These are phyloP conservation scores for Galago senegalensis DNA, from an alignment of 2,797 vertebrate species.

Conservation along the genomic window DNA sequence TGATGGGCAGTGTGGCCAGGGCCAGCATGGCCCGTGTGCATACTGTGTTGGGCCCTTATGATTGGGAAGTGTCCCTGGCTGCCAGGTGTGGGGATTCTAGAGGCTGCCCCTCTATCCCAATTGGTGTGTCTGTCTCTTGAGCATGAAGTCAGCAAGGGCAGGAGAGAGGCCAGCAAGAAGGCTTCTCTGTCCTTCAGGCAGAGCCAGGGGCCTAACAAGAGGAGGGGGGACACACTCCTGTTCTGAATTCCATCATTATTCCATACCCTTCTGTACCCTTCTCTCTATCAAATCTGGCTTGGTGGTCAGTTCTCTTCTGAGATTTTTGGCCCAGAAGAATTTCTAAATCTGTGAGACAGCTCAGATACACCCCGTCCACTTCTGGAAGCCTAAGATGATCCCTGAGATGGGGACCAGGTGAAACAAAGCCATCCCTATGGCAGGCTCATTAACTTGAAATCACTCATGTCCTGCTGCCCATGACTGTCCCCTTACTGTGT, in stretches of 20 bases:
- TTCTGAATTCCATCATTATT: not conserved
- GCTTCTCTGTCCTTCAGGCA: not conserved
- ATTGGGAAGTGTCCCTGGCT: accelerated
- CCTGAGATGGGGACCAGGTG: too few species aligned
- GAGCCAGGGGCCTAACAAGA: not conserved
- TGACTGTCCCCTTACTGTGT: too few species aligned
- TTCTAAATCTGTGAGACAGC: not conserved
- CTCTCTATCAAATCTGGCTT: not conserved
- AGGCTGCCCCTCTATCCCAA: not conserved
- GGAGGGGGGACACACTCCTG: not conserved
- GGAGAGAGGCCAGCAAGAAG: not conserved
- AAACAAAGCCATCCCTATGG: too few species aligned
- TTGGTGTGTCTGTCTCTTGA: not conserved
- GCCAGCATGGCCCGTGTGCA: not conserved
- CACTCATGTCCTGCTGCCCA: too few species aligned
- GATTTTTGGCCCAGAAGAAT: not conserved
- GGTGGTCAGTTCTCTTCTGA: not conserved
- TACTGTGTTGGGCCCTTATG: not conserved
- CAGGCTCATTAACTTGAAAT: too few species aligned
- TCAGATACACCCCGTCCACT: not conserved
- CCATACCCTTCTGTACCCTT: not conserved
- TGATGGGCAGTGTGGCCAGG: not conserved
- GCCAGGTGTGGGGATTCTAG: not conserved
- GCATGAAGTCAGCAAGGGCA: not conserved
- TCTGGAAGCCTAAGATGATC: not conserved